A percentile compares a stretch with the other conserved stretches of the same genome.
Evolutionary conservation across 2,888 invertebrate genomes (phyloP).

Genomic region (Drosophila anomalipes): DNA sequence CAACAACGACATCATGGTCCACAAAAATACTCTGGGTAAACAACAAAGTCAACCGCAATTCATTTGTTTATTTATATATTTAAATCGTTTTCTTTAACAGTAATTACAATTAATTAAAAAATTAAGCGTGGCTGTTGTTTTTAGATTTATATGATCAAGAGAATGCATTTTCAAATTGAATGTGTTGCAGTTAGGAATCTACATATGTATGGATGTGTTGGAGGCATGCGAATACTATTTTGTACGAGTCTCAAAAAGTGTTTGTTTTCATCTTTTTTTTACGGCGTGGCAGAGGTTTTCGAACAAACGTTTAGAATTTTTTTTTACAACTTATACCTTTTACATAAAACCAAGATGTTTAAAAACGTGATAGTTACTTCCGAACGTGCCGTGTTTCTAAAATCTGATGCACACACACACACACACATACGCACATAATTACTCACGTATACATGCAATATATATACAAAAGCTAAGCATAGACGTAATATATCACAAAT

Average conservation of each 20-base stretch:
- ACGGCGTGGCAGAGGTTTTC: slow-evolving; percentile 51
- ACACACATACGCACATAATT: slow-evolving; percentile 23
- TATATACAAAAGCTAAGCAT: slow-evolving; percentile 46
- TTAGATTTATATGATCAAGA: slow-evolving; percentile 70
- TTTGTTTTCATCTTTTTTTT: slow-evolving; percentile 10
- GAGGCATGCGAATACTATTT: slow-evolving; percentile 60
- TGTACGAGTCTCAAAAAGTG: slow-evolving; percentile 56
- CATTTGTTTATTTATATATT: slow-evolving; percentile 64
- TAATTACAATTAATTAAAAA: slow-evolving; percentile 79
- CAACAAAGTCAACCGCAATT: slow-evolving; percentile 38
- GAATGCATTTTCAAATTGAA: slow-evolving; percentile 71
- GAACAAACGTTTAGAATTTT: not conserved
- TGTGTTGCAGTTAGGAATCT: slow-evolving; percentile 70
- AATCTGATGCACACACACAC: slow-evolving; percentile 22
- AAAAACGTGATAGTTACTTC: slow-evolving; percentile 19
- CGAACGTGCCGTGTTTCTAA: slow-evolving; percentile 18
- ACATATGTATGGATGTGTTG: slow-evolving; percentile 62
- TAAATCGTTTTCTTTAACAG: slow-evolving; percentile 74
- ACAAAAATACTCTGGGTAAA: not conserved
- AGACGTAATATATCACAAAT: slow-evolving; percentile 70
- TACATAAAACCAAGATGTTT: slow-evolving; percentile 14
- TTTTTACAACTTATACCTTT: slow-evolving; percentile 1
- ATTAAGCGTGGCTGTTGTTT: slow-evolving; percentile 77
- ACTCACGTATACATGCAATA: slow-evolving; percentile 38
- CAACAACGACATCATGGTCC: not conserved